Conservation (phyloP, 2,888 invertebrate genomes). For the Eupithecia subfuscata region DNA sequence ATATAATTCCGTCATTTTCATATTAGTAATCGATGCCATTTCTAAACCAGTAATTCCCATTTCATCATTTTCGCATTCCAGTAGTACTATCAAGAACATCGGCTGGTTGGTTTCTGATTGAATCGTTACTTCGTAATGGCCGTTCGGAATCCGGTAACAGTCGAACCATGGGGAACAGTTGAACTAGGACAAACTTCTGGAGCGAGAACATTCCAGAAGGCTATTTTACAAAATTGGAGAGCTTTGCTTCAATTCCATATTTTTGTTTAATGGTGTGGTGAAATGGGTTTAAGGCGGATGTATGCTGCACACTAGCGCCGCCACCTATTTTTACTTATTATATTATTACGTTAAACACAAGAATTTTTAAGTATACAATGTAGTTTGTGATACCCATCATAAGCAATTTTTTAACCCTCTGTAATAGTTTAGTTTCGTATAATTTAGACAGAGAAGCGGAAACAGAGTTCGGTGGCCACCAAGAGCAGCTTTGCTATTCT, state of each 20-base stretch:
- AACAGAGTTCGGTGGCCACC: no score
- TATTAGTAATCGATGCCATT: background rate
- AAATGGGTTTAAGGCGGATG: no score
- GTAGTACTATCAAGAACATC: background rate
- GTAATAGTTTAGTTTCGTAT: no score
- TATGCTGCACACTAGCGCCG: no score
- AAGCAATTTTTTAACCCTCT: no score
- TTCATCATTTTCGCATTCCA: background rate
- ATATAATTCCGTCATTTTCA: background rate
- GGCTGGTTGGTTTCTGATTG: conserved; percentile 4
- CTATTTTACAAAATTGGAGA: background rate
- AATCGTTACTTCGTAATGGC: background rate
- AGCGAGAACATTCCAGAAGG: background rate
- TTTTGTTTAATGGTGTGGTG: background rate
- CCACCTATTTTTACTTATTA: no score
- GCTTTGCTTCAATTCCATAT: background rate
- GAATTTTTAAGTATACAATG: no score
- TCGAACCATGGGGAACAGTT: background rate
- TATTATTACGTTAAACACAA: no score
- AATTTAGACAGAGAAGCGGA: no score
- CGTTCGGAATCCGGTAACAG: background rate
- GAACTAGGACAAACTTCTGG: background rate
- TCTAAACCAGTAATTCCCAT: background rate
- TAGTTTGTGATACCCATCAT: no score
- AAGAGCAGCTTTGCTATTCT: no score